These are phyloP conservation scores for Meloe dianella DNA, from an alignment of 2,888 invertebrate genomes.

Conservation along the genomic window DNA sequence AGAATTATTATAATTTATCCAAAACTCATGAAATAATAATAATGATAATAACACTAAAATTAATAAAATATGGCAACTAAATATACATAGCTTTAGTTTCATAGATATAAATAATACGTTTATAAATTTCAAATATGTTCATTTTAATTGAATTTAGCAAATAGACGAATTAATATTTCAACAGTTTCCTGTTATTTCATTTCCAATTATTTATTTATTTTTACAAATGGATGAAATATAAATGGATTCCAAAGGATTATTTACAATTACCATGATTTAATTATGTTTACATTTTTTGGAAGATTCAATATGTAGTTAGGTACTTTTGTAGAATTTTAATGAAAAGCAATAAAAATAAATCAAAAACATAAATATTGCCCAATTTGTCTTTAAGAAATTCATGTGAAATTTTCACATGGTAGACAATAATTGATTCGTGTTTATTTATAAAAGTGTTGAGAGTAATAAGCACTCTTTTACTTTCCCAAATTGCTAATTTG, in stretches of 20 bases:
- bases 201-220: neutral
- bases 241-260: neutral
- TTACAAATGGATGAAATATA: neutral
- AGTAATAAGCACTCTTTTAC: neutral
- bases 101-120: neutral
- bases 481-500: neutral
- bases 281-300: neutral
- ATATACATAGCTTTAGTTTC: neutral
- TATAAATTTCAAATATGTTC: constrained; percentile 3
- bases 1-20: neutral
- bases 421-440: neutral
- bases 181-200: neutral
- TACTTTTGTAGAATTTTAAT: neutral
- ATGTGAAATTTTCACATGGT: neutral
- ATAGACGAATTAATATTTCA: constrained; percentile 5
- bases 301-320: neutral
- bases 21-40: neutral
- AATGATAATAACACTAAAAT: neutral
- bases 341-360: too few species aligned
- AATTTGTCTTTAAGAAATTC: too few species aligned
- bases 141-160: constrained; percentile 9
- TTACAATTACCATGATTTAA: neutral
- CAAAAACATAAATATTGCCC: too few species aligned
- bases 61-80: neutral
- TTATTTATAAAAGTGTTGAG: neutral